Evolutionary conservation across 2,113 vertebrate genomes (phyloP).

Genomic region (Electrona antarctica): DNA sequence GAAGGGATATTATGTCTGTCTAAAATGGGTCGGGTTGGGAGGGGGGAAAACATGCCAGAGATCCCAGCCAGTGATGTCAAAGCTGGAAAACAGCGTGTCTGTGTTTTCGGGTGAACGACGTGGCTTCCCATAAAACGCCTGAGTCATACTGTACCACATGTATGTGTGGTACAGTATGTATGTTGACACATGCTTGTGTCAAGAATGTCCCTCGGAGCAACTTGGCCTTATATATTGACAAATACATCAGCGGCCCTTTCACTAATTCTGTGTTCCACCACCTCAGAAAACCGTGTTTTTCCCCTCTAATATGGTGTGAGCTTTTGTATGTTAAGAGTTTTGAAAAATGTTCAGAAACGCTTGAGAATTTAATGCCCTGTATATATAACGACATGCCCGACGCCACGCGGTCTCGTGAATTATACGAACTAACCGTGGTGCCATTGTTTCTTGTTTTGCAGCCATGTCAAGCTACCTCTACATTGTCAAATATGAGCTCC

Average conservation of each 20-base stretch:
- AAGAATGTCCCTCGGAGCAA: not conserved
- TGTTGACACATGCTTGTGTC: slow-evolving; percentile 2
- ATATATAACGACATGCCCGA: no score
- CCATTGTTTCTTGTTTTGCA: slow-evolving; percentile 74
- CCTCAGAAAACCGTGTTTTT: no score
- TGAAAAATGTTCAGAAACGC: no score
- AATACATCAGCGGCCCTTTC: slow-evolving; percentile 1
- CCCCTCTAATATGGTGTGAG: no score
- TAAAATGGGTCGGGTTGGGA: not conserved
- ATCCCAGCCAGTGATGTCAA: slow-evolving; percentile 7
- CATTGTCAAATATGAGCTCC: slow-evolving; percentile 98
- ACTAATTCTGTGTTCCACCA: not conserved
- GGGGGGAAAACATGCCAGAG: not conserved
- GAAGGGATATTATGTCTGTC: slow-evolving; percentile 27
- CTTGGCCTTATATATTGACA: slow-evolving; percentile 1
- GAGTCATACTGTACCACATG: no score
- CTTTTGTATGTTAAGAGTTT: no score
- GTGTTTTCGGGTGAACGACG: slow-evolving; percentile 12
- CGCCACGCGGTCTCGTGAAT: not conserved
- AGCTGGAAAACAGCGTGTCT: not conserved
- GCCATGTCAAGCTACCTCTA: slow-evolving; percentile 99
- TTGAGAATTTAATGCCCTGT: no score
- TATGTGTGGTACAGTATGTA: no score
- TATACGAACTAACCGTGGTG: not conserved
- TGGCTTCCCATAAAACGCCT: slow-evolving; percentile 25